Conservation (phyloP, 2,797 vertebrate species). For the Hemitrygon akajei region DNA sequence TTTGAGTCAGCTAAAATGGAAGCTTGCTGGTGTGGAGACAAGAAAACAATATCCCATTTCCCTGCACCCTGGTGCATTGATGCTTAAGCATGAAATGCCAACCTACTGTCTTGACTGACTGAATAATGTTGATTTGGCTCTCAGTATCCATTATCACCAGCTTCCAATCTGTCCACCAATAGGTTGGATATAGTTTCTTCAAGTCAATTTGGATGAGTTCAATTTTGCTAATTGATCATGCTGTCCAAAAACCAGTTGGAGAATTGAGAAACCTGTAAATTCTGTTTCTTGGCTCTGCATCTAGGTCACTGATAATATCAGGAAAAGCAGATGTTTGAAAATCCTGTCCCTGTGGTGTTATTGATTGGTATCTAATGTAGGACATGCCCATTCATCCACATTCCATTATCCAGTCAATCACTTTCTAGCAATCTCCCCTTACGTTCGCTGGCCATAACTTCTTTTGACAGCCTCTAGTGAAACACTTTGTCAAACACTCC, state of each 20-base stretch:
- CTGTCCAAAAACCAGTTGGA: background rate
- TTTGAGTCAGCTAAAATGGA: background rate
- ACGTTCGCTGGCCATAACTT: background rate
- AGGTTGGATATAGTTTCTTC: no score
- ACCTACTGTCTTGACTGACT: background rate
- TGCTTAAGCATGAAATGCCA: background rate
- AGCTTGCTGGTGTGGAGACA: background rate
- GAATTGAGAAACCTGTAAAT: background rate
- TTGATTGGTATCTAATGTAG: background rate
- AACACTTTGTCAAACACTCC: background rate
- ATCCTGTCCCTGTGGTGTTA: background rate
- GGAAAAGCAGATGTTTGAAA: background rate
- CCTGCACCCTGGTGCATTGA: background rate
- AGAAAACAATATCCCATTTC: background rate
- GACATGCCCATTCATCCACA: background rate
- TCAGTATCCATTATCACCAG: background rate
- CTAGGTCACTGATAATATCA: background rate
- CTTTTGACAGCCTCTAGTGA: background rate
- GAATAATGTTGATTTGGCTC: background rate
- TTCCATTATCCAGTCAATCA: background rate
- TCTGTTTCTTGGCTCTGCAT: background rate
- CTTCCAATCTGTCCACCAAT: background rate
- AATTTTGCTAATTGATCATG: background rate
- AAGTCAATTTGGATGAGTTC: background rate
- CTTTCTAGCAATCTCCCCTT: background rate